These are phyloP conservation scores for Drosophila chauvacae DNA, from an alignment of 1,140 invertebrate genomes.

Conservation along the genomic window DNA sequence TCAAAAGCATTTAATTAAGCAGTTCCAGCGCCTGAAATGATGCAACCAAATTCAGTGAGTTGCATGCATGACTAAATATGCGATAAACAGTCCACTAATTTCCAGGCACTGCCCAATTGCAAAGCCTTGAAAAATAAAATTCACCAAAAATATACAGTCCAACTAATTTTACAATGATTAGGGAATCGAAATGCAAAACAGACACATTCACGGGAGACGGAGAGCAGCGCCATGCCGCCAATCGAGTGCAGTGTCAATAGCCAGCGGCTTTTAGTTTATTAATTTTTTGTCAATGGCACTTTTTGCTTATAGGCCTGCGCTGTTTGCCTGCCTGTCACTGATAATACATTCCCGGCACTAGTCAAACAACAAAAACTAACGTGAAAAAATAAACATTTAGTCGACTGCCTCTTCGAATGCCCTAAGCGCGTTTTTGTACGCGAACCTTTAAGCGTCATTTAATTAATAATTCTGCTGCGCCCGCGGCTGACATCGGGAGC, in stretches of 20 bases:
- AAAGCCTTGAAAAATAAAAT: constrained; percentile 10
- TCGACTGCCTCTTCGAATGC: constrained; percentile 4
- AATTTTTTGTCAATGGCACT: constrained; percentile 74
- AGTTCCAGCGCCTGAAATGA: constrained; percentile 57
- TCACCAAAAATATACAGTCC: constrained; percentile 32
- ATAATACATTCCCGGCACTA: constrained; percentile 67
- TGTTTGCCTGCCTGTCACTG: constrained; percentile 67
- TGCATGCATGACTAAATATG: constrained; percentile 62
- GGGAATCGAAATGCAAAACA: constrained; percentile 24
- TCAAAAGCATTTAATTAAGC: constrained; percentile 48
- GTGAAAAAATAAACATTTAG: constrained; percentile 23
- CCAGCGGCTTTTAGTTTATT: constrained; percentile 81
- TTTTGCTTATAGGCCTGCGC: constrained; percentile 21
- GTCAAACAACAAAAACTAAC: constrained; percentile 33
- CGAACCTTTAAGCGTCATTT: constrained; percentile 66
- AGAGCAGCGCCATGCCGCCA: constrained; percentile 7
- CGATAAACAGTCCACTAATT: constrained; percentile 70
- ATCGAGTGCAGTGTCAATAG: constrained; percentile 78
- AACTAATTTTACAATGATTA: constrained; percentile 69
- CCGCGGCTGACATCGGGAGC: constrained; percentile 5
- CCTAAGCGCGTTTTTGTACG: constrained; percentile 56
- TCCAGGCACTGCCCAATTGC: constrained; percentile 1
- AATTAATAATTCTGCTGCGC: constrained; percentile 63
- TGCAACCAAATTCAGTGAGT: constrained; percentile 64
- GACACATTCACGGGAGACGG: constrained; percentile 6